These are phyloP conservation scores for Oryzias melastigma DNA, from an alignment of 2,113 vertebrate genomes.

Conservation along the genomic window DNA sequence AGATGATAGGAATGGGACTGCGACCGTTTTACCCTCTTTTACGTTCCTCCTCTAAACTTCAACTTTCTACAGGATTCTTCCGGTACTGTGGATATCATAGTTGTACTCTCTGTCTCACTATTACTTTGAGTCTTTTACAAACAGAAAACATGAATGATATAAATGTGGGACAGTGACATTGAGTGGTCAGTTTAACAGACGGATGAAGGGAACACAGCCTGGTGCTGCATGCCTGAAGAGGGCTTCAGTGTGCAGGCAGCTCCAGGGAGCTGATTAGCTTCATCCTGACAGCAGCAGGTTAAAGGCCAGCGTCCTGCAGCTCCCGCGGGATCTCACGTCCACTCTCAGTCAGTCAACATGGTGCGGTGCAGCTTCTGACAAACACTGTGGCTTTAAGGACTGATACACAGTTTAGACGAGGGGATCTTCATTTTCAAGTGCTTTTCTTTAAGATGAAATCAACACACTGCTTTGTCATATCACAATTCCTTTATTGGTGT, in stretches of 20 bases:
- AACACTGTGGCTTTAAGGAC: not conserved
- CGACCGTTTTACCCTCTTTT: too few species aligned
- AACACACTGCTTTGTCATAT: too few species aligned
- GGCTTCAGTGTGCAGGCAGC: not conserved
- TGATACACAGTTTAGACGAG: too few species aligned
- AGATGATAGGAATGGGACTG: too few species aligned
- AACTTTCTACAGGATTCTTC: too few species aligned
- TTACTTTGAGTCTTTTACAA: not conserved
- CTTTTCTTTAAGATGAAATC: too few species aligned
- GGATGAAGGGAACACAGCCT: not conserved
- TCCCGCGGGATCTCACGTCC: constrained; percentile 5
- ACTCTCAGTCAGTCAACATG: constrained; percentile 5
- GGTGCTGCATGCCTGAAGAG: constrained; percentile 1
- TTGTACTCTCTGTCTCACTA: not conserved
- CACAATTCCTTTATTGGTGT: too few species aligned
- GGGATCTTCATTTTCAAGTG: not conserved
- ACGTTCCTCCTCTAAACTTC: too few species aligned
- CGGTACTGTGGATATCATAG: not conserved
- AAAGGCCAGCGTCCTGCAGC: constrained; percentile 21
- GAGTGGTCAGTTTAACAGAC: not conserved
- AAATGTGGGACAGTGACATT: not conserved
- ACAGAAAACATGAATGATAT: not conserved
- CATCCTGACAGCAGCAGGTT: constrained; percentile 16
- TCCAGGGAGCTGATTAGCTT: constrained; percentile 23
- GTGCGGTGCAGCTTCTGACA: not conserved